Evolutionary conservation across 2,888 invertebrate species (phyloP).

Genomic region (Eretmocerus hayati): DNA sequence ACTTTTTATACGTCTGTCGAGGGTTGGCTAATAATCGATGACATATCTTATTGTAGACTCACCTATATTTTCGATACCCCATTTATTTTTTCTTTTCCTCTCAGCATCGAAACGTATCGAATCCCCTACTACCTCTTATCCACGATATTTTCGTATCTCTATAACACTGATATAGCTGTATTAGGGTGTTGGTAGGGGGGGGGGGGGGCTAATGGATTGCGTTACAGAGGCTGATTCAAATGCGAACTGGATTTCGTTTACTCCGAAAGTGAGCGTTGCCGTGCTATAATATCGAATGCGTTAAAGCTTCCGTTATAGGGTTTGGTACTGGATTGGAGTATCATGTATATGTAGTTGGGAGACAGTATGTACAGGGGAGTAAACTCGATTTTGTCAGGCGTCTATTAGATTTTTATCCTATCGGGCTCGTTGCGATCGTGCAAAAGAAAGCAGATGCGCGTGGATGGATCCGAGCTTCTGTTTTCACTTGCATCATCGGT

Average conservation of each 20-base stretch:
- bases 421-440: not conserved
- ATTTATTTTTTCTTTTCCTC: conserved; percentile 7
- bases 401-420: conserved; percentile 45
- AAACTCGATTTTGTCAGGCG: conserved; percentile 40
- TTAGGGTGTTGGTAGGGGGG: conserved; percentile 45
- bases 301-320: no score
- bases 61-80: conserved; percentile 8
- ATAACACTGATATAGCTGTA: no score
- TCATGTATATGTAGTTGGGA: conserved; percentile 29
- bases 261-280: no score
- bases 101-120: conserved; percentile 21
- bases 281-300: no score
- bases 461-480: no score
- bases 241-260: conserved; percentile 45
- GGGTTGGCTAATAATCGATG: conserved; percentile 34
- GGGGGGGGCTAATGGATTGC: conserved; percentile 44
- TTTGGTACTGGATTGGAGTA: no score
- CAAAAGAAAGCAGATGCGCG: no score
- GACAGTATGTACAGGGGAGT: conserved; percentile 25
- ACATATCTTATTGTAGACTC: conserved; percentile 25
- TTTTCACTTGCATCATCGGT: no score
- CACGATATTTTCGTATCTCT: no score
- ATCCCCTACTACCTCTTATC: not conserved
- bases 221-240: conserved; percentile 45
- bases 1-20: no score